phyloP scores from a whole-genome alignment of 2,113 vertebrate genomes.

The Chauna torquata region DNA sequence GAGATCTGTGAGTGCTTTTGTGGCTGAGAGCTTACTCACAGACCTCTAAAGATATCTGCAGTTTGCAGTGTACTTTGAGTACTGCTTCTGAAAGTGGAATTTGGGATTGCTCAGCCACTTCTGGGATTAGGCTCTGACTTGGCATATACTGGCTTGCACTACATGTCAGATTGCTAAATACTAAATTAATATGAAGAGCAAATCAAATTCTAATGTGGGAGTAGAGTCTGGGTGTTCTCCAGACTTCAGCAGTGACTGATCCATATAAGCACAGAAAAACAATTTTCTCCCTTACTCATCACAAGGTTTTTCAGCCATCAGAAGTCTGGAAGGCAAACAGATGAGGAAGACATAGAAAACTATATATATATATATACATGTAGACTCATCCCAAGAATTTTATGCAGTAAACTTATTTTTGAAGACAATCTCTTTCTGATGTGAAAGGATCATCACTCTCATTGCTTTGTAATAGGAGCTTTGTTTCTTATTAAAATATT shows the following conservation, averaged over 20 bases:
- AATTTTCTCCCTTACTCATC: not conserved
- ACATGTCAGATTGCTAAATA: constrained; percentile 7
- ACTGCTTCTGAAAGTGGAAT: not conserved
- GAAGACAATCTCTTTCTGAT: not conserved
- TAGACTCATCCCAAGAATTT: not conserved
- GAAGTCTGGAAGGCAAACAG: not conserved
- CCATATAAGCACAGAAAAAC: not conserved
- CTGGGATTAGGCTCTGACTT: not conserved
- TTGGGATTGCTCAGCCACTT: not conserved
- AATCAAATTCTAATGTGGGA: constrained; percentile 25
- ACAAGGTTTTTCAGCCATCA: not conserved
- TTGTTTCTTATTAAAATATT: not conserved
- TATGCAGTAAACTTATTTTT: not conserved
- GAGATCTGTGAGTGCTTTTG: not conserved
- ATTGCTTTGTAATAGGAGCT: not conserved
- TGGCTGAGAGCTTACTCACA: not conserved
- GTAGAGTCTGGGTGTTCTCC: not conserved
- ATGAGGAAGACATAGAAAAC: not conserved
- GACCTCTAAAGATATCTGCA: not conserved
- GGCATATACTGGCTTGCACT: not conserved
- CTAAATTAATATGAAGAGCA: constrained; percentile 37
- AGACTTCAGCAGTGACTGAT: constrained; percentile 5
- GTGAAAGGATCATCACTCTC: not conserved
- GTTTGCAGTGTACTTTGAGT: not conserved
- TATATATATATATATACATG: no score